Evolutionary conservation across 2,113 vertebrate genomes (phyloP).

Genomic region (Caretta caretta): DNA sequence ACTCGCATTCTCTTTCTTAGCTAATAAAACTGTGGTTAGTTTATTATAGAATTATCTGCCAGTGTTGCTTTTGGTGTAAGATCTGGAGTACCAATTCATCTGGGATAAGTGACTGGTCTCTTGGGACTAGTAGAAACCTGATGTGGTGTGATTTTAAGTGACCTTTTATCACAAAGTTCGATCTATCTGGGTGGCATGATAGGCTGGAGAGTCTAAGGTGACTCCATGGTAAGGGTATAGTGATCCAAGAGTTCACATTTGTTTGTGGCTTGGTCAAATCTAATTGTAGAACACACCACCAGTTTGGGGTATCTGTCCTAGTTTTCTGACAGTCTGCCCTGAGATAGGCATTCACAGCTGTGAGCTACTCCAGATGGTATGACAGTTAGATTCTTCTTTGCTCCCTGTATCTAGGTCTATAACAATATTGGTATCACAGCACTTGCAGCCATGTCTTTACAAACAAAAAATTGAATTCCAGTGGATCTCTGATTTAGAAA

Average conservation of each 20-base stretch:
- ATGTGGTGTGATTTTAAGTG: background rate
- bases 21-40: background rate
- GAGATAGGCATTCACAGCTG: background rate
- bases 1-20: background rate
- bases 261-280: background rate
- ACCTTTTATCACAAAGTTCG: background rate
- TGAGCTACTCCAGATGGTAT: background rate
- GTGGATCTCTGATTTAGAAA: background rate
- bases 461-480: too few relatives aligned
- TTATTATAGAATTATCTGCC: background rate
- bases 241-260: background rate
- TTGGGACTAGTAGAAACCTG: background rate
- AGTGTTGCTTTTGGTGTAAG: background rate
- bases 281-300: background rate
- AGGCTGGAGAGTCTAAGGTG: background rate
- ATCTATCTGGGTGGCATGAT: background rate
- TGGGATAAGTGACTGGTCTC: background rate
- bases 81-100: background rate
- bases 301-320: background rate
- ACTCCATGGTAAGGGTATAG: background rate
- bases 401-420: background rate
- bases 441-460: background rate
- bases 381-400: background rate
- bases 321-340: background rate
- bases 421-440: background rate